Conservation (phyloP, 2,113 vertebrate species). For the Podarcis muralis region DNA sequence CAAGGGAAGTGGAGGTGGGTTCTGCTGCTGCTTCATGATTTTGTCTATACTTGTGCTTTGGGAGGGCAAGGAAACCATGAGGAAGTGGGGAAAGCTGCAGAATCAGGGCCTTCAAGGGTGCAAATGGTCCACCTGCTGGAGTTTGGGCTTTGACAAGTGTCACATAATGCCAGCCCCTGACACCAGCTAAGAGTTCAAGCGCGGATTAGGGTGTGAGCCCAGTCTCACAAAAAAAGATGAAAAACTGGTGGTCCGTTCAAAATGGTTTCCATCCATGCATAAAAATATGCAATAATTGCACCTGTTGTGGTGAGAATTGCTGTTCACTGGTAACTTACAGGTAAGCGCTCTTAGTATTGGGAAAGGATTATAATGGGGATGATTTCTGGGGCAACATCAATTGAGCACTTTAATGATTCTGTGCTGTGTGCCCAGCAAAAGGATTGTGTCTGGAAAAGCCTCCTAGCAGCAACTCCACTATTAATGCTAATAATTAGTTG, state of each 20-base stretch:
- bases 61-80: neutral
- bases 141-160: neutral
- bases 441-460: neutral
- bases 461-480: neutral
- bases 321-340: neutral
- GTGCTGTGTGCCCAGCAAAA: neutral
- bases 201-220: too few species aligned
- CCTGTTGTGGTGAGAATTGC: neutral
- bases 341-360: too few species aligned
- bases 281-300: neutral
- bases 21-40: neutral
- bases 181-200: neutral
- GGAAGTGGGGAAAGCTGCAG: too few species aligned
- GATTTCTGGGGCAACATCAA: neutral
- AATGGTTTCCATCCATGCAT: neutral
- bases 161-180: neutral
- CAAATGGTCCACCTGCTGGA: neutral
- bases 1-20: neutral
- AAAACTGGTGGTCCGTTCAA: neutral
- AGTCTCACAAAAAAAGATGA: neutral
- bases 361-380: neutral
- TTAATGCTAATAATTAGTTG: neutral
- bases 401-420: neutral
- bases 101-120: neutral
- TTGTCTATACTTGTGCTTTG: neutral